These are phyloP conservation scores for Chrysodeixis includens DNA, from an alignment of 2,888 invertebrate genomes.

Conservation along the genomic window DNA sequence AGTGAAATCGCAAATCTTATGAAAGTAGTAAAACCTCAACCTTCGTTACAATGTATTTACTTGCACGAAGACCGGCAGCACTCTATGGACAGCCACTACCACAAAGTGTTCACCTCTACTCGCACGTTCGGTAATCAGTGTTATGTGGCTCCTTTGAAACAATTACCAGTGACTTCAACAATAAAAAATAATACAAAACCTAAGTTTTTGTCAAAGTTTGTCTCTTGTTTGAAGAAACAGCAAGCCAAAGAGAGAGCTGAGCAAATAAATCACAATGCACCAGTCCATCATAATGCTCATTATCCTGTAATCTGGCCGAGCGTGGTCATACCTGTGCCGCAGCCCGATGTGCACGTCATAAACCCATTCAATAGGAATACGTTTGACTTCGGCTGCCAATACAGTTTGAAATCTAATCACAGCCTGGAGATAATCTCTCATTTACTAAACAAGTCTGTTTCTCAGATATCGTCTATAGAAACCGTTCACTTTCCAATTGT, in stretches of 20 bases:
- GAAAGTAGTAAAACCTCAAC: slow-evolving; percentile 46
- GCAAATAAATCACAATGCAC: not conserved
- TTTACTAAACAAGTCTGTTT: slow-evolving; percentile 63
- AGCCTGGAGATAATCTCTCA: slow-evolving; percentile 73
- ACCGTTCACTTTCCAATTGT: slow-evolving; percentile 58
- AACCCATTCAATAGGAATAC: slow-evolving; percentile 41
- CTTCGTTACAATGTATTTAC: slow-evolving; percentile 53
- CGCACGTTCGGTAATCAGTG: slow-evolving; percentile 59
- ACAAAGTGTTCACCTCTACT: slow-evolving; percentile 40
- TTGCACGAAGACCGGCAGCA: slow-evolving; percentile 37
- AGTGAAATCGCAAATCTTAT: slow-evolving; percentile 38
- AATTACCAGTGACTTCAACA: slow-evolving; percentile 30
- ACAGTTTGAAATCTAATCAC: slow-evolving; percentile 65
- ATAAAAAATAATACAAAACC: slow-evolving; percentile 41
- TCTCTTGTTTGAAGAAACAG: slow-evolving; percentile 61
- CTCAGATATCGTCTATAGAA: slow-evolving; percentile 59
- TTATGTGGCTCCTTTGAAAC: slow-evolving; percentile 53
- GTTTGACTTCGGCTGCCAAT: slow-evolving; percentile 69
- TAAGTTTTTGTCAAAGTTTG: slow-evolving; percentile 54
- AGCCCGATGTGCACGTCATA: slow-evolving; percentile 37
- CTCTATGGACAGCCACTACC: slow-evolving; percentile 43
- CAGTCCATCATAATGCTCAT: not conserved
- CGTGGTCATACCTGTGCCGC: slow-evolving; percentile 1
- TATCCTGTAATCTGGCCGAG: not conserved
- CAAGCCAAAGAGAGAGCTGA: slow-evolving; percentile 36